A percentile compares a stretch with the other conserved stretches of the same genome.
These are phyloP conservation scores for Drosophila prostipennis DNA, from an alignment of 2,888 invertebrate genomes.

Conservation along the genomic window DNA sequence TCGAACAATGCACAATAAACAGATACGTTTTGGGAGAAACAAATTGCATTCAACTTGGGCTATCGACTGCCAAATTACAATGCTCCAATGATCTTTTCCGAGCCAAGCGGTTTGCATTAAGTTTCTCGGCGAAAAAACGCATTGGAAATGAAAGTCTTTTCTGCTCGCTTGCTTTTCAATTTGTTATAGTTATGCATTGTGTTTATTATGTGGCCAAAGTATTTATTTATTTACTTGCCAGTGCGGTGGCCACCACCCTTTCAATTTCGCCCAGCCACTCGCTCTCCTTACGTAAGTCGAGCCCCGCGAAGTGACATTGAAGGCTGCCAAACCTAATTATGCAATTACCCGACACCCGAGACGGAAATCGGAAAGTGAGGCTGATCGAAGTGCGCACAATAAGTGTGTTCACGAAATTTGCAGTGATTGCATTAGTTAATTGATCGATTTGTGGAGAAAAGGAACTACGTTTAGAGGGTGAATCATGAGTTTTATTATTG, in stretches of 20 bases:
- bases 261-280: constrained; percentile 43
- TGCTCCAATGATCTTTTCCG: constrained; percentile 58
- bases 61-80: constrained; percentile 54
- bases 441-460: constrained; percentile 18
- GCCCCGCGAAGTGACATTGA: constrained; percentile 46
- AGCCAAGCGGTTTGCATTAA: constrained; percentile 42
- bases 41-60: constrained; percentile 26
- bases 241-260: constrained; percentile 51
- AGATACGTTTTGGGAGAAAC: constrained; percentile 9
- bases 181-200: constrained; percentile 70
- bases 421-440: constrained; percentile 25
- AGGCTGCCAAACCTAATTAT: constrained; percentile 63
- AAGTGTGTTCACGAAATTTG: constrained; percentile 12
- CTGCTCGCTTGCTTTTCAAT: constrained; percentile 63
- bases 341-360: constrained; percentile 61
- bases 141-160: constrained; percentile 73
- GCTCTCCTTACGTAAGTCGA: constrained; percentile 64
- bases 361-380: constrained; percentile 45
- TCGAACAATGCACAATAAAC: constrained; percentile 68
- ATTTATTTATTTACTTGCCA: constrained; percentile 23
- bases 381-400: constrained; percentile 28
- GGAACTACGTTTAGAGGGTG: constrained; percentile 2
- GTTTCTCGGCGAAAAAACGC: constrained; percentile 35
- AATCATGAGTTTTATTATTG: background rate
- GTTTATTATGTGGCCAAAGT: constrained; percentile 29